phyloP scores from a whole-genome alignment of 1,140 invertebrate species.

The Dendroctonus valens region DNA sequence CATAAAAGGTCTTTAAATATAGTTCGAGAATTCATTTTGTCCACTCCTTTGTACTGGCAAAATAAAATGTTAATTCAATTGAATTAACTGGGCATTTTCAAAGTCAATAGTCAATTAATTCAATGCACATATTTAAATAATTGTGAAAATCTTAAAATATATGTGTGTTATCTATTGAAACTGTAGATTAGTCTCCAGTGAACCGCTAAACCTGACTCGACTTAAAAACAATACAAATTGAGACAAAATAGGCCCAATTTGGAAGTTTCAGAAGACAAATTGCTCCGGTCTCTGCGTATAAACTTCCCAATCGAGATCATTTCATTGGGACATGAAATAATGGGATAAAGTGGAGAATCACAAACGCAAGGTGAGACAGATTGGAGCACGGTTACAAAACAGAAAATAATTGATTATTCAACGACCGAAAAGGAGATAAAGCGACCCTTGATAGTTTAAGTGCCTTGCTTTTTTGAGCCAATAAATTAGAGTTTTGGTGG shows the following conservation, averaged over 20 bases:
- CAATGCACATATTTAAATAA: too few species aligned
- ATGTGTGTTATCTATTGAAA: too few species aligned
- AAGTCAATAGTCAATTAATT: too few species aligned
- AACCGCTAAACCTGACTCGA: slow-evolving; percentile 9
- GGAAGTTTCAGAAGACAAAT: slow-evolving; percentile 20
- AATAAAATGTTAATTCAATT: too few species aligned
- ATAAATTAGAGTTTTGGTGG: not conserved
- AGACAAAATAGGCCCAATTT: slow-evolving; percentile 24
- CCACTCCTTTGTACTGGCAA: too few species aligned
- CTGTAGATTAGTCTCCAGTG: not conserved
- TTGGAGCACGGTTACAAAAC: slow-evolving; percentile 25
- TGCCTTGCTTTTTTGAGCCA: not conserved
- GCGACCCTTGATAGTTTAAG: not conserved
- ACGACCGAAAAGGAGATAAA: slow-evolving; percentile 5
- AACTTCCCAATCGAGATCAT: slow-evolving; percentile 34
- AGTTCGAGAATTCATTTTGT: too few species aligned
- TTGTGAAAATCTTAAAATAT: too few species aligned
- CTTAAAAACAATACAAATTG: slow-evolving; percentile 27
- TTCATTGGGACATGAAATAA: slow-evolving; percentile 33
- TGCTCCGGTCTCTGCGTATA: slow-evolving; percentile 25
- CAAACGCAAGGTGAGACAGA: slow-evolving; percentile 27
- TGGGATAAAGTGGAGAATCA: slow-evolving; percentile 29
- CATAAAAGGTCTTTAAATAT: too few species aligned
- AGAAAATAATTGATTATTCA: slow-evolving; percentile 33
- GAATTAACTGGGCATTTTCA: too few species aligned